These are phyloP conservation scores for Leptinotarsa lineolata DNA, from an alignment of 1,140 invertebrate species.

Conservation along the genomic window DNA sequence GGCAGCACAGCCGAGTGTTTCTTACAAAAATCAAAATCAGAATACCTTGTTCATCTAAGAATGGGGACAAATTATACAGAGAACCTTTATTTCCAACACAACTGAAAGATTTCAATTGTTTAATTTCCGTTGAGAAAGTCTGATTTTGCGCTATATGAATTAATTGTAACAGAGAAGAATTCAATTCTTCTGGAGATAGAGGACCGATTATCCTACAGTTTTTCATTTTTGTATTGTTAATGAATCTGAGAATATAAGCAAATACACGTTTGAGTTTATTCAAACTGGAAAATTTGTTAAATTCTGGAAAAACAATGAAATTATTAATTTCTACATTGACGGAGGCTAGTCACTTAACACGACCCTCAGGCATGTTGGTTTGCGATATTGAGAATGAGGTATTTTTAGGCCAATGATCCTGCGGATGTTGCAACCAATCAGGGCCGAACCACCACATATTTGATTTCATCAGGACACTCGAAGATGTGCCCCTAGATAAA, in stretches of 20 bases:
- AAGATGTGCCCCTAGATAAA: conserved; percentile 36
- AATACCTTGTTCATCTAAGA: conserved; percentile 39
- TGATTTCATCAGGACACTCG: conserved; percentile 13
- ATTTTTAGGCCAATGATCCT: background rate
- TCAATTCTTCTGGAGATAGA: conserved; percentile 19
- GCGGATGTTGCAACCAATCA: conserved; percentile 24
- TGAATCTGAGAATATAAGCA: conserved; percentile 29
- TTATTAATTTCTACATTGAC: background rate
- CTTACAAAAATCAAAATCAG: conserved; percentile 28
- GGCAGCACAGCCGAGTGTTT: conserved; percentile 37
- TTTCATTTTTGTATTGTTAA: conserved; percentile 13
- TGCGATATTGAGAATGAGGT: background rate
- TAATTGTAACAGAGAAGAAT: background rate
- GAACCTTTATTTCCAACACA: conserved; percentile 27
- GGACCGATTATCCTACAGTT: background rate
- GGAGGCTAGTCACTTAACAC: background rate
- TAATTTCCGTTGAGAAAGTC: conserved; percentile 27
- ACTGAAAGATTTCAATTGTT: conserved; percentile 18
- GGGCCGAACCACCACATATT: conserved; percentile 37
- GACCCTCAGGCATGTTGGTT: conserved; percentile 10
- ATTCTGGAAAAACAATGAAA: conserved; percentile 2
- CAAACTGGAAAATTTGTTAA: conserved; percentile 16
- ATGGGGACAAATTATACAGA: conserved; percentile 36
- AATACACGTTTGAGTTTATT: conserved; percentile 24
- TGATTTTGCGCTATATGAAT: conserved; percentile 24